Evolutionary conservation across 2,888 invertebrate genomes (phyloP).

Genomic region (Cheilosia grossa): DNA sequence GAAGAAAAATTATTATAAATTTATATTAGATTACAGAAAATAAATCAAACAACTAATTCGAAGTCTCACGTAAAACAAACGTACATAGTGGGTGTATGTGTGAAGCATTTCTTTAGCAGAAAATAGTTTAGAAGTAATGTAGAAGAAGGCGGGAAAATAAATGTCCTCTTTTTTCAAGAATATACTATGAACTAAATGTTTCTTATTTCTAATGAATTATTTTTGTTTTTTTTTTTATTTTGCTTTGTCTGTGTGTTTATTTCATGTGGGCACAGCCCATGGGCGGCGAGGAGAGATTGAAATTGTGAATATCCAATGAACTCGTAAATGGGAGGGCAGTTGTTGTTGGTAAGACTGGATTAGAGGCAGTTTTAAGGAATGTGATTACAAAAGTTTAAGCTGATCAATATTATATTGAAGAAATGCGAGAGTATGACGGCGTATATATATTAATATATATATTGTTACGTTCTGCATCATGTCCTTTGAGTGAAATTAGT

Average conservation of each 20-base stretch:
- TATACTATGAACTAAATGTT: conserved; percentile 9
- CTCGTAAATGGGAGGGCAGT: conserved; percentile 55
- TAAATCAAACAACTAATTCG: conserved; percentile 59
- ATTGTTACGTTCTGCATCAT: too few relatives aligned
- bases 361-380: not conserved
- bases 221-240: not conserved
- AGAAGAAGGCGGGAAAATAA: conserved; percentile 41
- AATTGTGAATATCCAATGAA: conserved; percentile 16
- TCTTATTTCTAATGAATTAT: conserved; percentile 18
- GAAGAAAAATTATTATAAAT: conserved; percentile 7
- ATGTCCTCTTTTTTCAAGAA: conserved; percentile 1
- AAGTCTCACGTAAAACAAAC: conserved; percentile 47
- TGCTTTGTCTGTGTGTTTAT: not conserved
- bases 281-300: conserved; percentile 39
- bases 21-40: conserved; percentile 26
- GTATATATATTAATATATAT: too few relatives aligned
- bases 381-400: not conserved
- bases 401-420: not conserved
- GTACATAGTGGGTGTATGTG: conserved; percentile 45
- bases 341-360: conserved; percentile 11
- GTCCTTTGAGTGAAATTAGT: too few relatives aligned
- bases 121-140: conserved; percentile 29
- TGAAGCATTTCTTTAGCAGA: conserved; percentile 47
- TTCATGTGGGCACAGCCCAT: conserved; percentile 2
- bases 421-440: not conserved